Percentiles rank a stretch among this genome's conserved stretches.
Conservation (phyloP, 2,113 vertebrate genomes). For the Vulpes vulpes region DNA sequence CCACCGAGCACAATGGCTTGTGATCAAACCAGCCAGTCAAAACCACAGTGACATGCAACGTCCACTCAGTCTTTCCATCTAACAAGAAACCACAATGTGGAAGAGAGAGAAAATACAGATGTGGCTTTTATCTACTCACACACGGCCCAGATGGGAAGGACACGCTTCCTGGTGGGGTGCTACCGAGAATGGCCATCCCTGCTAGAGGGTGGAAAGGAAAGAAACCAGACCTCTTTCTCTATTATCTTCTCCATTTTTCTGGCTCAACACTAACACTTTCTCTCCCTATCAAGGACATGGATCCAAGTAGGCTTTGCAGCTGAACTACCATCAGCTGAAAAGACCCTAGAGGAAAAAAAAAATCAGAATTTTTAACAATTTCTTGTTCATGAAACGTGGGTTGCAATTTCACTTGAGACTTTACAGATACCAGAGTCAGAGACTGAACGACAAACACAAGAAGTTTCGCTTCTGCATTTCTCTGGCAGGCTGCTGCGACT, state of each 20-base stretch:
- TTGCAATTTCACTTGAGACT: background rate
- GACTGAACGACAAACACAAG: background rate
- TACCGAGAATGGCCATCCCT: background rate
- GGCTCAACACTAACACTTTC: constrained; percentile 5
- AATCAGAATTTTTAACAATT: constrained; percentile 30
- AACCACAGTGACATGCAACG: constrained; percentile 33
- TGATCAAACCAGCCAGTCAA: constrained; percentile 1
- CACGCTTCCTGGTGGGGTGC: background rate
- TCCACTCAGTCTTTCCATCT: background rate
- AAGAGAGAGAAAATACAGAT: background rate
- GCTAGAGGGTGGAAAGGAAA: background rate
- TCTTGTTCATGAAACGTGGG: background rate
- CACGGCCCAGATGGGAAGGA: background rate
- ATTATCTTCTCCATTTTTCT: constrained; percentile 14
- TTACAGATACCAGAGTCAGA: constrained; percentile 5
- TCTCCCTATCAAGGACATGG: background rate
- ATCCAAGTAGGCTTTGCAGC: background rate
- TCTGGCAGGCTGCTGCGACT: background rate
- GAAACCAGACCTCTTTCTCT: background rate
- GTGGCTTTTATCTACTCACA: constrained; percentile 4
- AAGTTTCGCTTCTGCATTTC: background rate
- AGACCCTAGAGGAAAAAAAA: background rate
- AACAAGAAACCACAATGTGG: background rate
- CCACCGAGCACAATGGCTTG: background rate
- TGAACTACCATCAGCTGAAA: constrained; percentile 9